Percentiles rank a stretch among this genome's conserved stretches.
These are phyloP conservation scores for Scaptodrosophila latifasciaeformis DNA, from an alignment of 2,888 invertebrate species.

Conservation along the genomic window DNA sequence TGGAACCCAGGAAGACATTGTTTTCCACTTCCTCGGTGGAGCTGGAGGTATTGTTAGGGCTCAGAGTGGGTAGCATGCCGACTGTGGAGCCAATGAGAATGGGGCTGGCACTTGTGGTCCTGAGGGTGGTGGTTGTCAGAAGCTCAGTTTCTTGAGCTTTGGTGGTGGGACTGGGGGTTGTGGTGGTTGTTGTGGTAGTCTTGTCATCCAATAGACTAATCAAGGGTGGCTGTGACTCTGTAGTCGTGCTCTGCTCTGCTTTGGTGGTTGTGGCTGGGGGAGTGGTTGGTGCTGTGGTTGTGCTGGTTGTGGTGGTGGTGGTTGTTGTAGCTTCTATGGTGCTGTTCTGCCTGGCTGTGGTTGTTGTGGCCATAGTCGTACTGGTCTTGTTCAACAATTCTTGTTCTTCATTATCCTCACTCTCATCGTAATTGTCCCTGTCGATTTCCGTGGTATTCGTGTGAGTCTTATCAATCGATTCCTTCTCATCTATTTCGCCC, in stretches of 20 bases:
- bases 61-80: slow-evolving; percentile 37
- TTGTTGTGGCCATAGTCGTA: too few relatives aligned
- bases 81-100: slow-evolving; percentile 33
- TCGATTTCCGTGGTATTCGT: too few relatives aligned
- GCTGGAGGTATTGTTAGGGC: slow-evolving; percentile 20
- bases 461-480: too few relatives aligned
- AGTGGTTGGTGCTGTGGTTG: slow-evolving; percentile 2
- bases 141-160: too few relatives aligned
- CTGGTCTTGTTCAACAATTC: too few relatives aligned
- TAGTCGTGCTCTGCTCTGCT: slow-evolving; percentile 12
- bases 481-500: slow-evolving; percentile 27
- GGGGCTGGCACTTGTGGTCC: slow-evolving; percentile 30
- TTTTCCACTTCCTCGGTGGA: slow-evolving; percentile 11
- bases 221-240: slow-evolving; percentile 48
- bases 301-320: slow-evolving; percentile 6
- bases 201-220: slow-evolving; percentile 58
- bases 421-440: too few relatives aligned
- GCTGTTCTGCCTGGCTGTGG: too few relatives aligned
- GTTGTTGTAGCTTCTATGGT: too few relatives aligned
- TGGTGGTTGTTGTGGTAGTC: slow-evolving; percentile 27
- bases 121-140: slow-evolving; percentile 26
- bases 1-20: slow-evolving; percentile 9
- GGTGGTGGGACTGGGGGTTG: too few relatives aligned
- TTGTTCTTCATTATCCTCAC: too few relatives aligned
- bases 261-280: too few relatives aligned